These are phyloP conservation scores for Hippoglossus hippoglossus DNA, from an alignment of 2,797 vertebrate species.

Conservation along the genomic window DNA sequence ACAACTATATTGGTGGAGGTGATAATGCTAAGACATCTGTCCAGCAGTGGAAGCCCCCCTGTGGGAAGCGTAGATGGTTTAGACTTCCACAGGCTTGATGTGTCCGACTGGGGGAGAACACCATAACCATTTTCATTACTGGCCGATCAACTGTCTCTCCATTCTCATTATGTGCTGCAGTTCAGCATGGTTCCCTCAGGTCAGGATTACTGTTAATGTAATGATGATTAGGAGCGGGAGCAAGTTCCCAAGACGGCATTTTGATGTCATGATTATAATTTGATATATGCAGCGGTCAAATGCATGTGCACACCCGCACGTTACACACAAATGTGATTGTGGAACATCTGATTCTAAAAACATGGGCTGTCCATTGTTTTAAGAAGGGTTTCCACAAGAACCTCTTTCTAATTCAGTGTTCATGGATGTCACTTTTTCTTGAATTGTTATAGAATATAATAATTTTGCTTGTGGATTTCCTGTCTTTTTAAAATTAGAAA, in stretches of 20 bases:
- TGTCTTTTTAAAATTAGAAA: too few relatives aligned
- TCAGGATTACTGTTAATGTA: background rate
- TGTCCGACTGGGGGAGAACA: background rate
- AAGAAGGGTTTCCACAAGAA: too few relatives aligned
- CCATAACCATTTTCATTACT: slow-evolving; percentile 9
- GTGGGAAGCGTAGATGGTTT: background rate
- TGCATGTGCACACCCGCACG: background rate
- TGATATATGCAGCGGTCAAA: background rate
- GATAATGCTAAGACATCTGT: background rate
- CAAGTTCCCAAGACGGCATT: background rate
- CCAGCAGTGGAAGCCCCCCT: background rate
- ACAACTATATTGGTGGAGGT: too few relatives aligned
- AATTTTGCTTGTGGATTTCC: too few relatives aligned
- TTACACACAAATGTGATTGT: background rate
- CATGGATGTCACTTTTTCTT: too few relatives aligned
- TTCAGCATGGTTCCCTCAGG: slow-evolving; percentile 8
- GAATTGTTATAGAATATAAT: too few relatives aligned
- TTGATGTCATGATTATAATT: slow-evolving; percentile 3
- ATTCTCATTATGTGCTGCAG: slow-evolving; percentile 3
- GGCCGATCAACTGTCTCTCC: slow-evolving; percentile 11
- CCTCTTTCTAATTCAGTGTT: too few relatives aligned
- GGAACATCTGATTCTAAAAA: background rate
- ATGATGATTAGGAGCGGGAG: background rate
- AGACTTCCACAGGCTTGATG: background rate
- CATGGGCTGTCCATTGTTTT: background rate